Conservation (phyloP, 2,113 vertebrate species). For the Gila orcuttii region DNA sequence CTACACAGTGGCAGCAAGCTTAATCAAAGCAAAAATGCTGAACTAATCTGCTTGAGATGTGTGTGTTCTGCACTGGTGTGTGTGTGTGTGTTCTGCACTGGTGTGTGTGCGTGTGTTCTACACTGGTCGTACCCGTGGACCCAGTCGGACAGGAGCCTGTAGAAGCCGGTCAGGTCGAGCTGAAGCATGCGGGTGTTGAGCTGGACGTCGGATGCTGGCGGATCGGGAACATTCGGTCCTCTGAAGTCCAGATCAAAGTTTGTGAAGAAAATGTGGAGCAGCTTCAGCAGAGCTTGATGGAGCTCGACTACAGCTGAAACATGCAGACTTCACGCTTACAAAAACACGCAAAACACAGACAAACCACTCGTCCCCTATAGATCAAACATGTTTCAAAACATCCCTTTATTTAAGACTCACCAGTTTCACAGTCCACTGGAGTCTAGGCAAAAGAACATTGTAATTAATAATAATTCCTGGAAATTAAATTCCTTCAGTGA, state of each 20-base stretch:
- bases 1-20: too few relatives aligned
- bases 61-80: too few relatives aligned
- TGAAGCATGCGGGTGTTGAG: constrained; percentile 61
- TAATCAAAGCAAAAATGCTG: too few relatives aligned
- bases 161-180: constrained; percentile 66
- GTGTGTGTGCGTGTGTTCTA: too few relatives aligned
- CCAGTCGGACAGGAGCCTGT: constrained; percentile 67
- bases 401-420: constrained; percentile 57
- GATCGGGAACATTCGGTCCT: background rate
- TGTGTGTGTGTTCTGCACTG: too few relatives aligned
- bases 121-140: constrained; percentile 56
- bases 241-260: constrained; percentile 74
- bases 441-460: constrained; percentile 58
- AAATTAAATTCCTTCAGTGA: background rate
- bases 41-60: too few relatives aligned
- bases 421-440: constrained; percentile 62
- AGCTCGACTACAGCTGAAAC: constrained; percentile 66
- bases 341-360: background rate
- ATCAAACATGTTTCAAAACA: background rate
- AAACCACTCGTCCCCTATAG: background rate
- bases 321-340: background rate
- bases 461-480: background rate
- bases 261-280: constrained; percentile 72
- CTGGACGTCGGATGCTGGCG: constrained; percentile 41
- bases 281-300: constrained; percentile 62